Base-by-base conservation (phyloP, 2,888 invertebrate species). In the Pherbina coryleti region DNA sequence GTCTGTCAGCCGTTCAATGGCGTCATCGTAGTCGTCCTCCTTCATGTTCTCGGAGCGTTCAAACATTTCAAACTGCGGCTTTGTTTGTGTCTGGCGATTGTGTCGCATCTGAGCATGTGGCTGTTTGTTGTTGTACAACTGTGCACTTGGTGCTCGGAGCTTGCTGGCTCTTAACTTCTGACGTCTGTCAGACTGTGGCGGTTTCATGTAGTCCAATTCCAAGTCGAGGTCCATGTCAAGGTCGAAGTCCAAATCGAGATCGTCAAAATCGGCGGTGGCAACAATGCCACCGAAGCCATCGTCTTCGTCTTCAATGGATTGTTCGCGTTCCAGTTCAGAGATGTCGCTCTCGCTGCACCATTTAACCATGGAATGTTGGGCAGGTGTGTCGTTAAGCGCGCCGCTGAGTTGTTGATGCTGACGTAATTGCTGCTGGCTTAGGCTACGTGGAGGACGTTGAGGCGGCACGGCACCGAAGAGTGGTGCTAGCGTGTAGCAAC, bases 291-390 rank as follows among this genome's bases (percentile, higher is more conserved):
- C 84, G 55, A 82, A 83, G 37, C 81, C 74, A 14, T 51, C 49
- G 64, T 76, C 37, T n/a, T 77, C 80, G 53, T 80, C 79, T 7
- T 81, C 78, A 57, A 72, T 62, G 19, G 57, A 25, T 82, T 76
- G 82, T 82, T 60, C 80, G 83, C 83, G 82, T 80, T 83, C 84
- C 80, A 86, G 76, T 76, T 84, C 81, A 4, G 85, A 85, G 66
- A 89, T 84, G 79, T 90, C 89, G 82, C 88, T 90, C 84, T 89
- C 89, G 82, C 89, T 89, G 78, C 87, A 88, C 88, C 89, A 89
- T 81, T 88, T 89, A 78, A 85, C 82, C 80, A 87, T 67, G 0
- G 82, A 82, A 78, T 79, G 82, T 25, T 62, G 28, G 1, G 72
- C 34, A 28, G 71, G 64, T 5, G 67, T 53, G 60, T 84, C 82